Evolutionary conservation across 2,797 vertebrate species (phyloP), one percentile per base, ranked within the genome.

Genomic region (Vipera ursinii): DNA sequence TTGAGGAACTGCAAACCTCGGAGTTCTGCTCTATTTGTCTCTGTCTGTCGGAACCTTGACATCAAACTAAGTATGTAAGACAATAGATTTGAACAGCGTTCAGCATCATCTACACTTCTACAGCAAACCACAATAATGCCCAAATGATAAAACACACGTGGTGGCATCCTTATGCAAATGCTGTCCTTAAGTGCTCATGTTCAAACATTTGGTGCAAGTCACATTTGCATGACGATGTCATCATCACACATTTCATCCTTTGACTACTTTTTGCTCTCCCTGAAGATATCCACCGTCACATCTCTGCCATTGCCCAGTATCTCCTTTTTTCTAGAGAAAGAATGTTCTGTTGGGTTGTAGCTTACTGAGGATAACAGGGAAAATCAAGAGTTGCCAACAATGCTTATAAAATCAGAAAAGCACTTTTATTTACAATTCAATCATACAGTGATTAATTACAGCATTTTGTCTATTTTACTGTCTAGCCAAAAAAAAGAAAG

Each of bases 381-480:
- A 82, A 82, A 82, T 82, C 73, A 82, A 82, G 73, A 78, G 9
- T 48, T 24, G 48, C 38, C 48, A 82, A 3, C 13, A 82, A 48
- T 48, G 73, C 28, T 61, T 82, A 65, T n/a, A 61, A 60, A 65
- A 60, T 15, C 69, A 48, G 44, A 59, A 65, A 65, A 93, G 57
- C 0, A 89, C 8, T 10, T 93, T 63, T 82, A 26, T 61, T 94
- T 87, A 85, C 59, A 91, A 93, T 51, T 89, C 91, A 95, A 94
- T 51, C 78, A 93, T 60, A 92, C 87, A 94, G 26, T 32, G 93
- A 63, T 8, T 55, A 57, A n/a, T 89, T 94, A 32, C 73, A 95
- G 73, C 87, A 91, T 93, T 24, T 48, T 55, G 22, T 90, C 63
- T 6, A 44, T 26, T 96, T 95, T 95, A 94, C 91, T 96, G 1